phyloP scores from a whole-genome alignment of 2,797 vertebrate genomes.

The Antrozous pallidus region DNA sequence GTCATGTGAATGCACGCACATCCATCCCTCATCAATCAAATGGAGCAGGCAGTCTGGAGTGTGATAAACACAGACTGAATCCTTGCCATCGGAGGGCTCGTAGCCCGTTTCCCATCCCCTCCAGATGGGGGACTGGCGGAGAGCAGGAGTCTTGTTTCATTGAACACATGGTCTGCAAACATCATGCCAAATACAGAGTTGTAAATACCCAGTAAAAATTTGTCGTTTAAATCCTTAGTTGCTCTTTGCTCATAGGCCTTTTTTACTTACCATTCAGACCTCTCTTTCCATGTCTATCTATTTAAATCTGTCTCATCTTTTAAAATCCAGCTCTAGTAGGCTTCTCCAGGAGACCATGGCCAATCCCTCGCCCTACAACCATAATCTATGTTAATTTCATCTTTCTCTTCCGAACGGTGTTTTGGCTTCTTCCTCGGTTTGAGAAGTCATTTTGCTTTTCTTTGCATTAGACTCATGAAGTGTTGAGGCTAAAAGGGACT shows the following conservation, averaged over 20 bases:
- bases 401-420: neutral
- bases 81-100: neutral
- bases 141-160: neutral
- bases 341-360: neutral
- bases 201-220: neutral
- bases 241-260: neutral
- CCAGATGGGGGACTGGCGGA: neutral
- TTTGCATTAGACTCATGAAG: conserved; percentile 21
- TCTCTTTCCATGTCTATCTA: neutral
- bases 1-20: too few species aligned
- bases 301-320: neutral
- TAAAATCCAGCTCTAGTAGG: neutral
- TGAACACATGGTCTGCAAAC: neutral
- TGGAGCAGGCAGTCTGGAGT: neutral
- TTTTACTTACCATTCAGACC: neutral
- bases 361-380: neutral
- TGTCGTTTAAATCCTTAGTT: neutral
- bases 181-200: neutral
- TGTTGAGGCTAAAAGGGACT: conserved; percentile 29
- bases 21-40: neutral
- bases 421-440: neutral
- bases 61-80: too few species aligned
- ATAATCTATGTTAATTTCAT: conserved; percentile 35
- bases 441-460: neutral
- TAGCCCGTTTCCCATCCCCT: neutral